Evolutionary conservation across 2,113 vertebrate genomes (phyloP).

Genomic region (Pelobates fuscus): DNA sequence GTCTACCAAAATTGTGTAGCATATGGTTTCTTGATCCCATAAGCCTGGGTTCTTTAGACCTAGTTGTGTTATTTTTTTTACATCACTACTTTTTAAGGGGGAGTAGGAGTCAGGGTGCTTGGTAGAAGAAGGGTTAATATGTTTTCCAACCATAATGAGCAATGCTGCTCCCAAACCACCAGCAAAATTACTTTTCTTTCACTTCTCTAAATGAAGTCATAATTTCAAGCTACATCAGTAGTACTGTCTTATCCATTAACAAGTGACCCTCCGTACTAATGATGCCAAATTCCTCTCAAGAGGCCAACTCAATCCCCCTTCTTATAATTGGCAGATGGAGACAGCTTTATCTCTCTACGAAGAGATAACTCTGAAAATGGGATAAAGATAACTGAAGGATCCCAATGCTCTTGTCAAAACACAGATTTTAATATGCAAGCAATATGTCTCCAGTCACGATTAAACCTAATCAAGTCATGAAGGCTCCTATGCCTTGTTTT

Average conservation of each 20-base stretch:
- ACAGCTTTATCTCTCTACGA: constrained; percentile 17
- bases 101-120: too few relatives aligned
- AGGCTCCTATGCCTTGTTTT: not conserved
- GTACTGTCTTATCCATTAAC: constrained; percentile 38
- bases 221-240: constrained; percentile 31
- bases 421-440: constrained; percentile 10
- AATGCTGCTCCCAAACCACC: constrained; percentile 8
- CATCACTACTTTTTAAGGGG: too few relatives aligned
- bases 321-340: constrained; percentile 28
- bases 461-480: not conserved
- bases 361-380: constrained; percentile 22
- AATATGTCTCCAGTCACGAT: constrained; percentile 16
- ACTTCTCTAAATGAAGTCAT: constrained; percentile 47
- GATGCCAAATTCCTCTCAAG: constrained; percentile 40
- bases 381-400: not conserved
- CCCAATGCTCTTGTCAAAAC: constrained; percentile 25
- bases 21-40: too few relatives aligned
- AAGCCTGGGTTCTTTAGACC: too few relatives aligned
- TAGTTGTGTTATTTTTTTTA: too few relatives aligned
- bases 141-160: constrained; percentile 18
- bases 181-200: constrained; percentile 40
- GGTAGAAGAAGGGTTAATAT: not conserved
- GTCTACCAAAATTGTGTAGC: too few relatives aligned
- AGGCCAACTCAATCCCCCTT: constrained; percentile 8
- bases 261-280: constrained; percentile 42